A percentile compares a stretch with the other conserved stretches of the same genome.
These are phyloP conservation scores for Hemaris fuciformis DNA, from an alignment of 2,888 invertebrate genomes.

Conservation along the genomic window DNA sequence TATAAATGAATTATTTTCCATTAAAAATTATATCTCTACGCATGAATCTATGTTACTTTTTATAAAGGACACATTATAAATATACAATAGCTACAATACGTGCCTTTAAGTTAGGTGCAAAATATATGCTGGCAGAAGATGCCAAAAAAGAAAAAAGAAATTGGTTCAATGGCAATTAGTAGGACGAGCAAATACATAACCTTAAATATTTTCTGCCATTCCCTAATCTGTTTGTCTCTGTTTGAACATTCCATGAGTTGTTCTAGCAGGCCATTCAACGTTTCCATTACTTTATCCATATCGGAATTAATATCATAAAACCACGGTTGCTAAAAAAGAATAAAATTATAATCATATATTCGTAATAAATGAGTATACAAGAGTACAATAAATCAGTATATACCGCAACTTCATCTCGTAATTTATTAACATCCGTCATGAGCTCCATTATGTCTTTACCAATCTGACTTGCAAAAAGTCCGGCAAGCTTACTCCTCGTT, in stretches of 20 bases:
- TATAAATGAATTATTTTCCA: constrained; percentile 43
- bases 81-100: too few species aligned
- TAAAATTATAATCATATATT: not conserved
- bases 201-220: constrained; percentile 92
- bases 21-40: too few species aligned
- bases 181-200: too few species aligned
- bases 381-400: constrained; percentile 24
- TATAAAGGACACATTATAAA: too few species aligned
- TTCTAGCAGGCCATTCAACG: constrained; percentile 83
- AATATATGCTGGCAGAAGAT: too few species aligned
- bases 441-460: constrained; percentile 89
- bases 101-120: too few species aligned
- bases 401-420: constrained; percentile 88
- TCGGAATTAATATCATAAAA: constrained; percentile 87
- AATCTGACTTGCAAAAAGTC: constrained; percentile 86
- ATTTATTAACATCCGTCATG: constrained; percentile 86
- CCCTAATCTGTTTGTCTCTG: constrained; percentile 87
- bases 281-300: constrained; percentile 83
- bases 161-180: too few species aligned
- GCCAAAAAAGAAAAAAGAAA: too few species aligned
- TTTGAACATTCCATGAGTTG: constrained; percentile 84
- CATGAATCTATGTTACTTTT: too few species aligned
- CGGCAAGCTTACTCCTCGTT: constrained; percentile 85
- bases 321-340: constrained; percentile 84
- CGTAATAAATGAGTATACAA: not conserved